Base-by-base conservation (phyloP, 2,797 vertebrate species). In the Valencia hispanica region DNA sequence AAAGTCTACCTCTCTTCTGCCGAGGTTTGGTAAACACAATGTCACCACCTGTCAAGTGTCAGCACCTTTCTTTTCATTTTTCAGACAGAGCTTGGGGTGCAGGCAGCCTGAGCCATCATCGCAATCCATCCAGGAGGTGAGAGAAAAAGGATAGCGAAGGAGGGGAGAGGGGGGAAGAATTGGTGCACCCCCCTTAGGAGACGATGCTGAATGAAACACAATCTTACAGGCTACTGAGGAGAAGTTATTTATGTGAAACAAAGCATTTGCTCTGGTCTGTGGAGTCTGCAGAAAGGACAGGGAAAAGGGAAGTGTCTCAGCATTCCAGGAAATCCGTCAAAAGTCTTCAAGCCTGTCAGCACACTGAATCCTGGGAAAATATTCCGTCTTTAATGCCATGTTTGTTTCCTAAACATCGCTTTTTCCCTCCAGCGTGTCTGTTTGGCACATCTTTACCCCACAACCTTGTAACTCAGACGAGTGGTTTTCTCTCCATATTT, bases 221-320 rank as follows among this genome's bases (percentile, higher is more conserved):
- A 86, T 92, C 81, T 81, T 68, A 76, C 65, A 74, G 83, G 82
- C 79, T 59, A 78, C 84, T 51, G 65, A 83, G 79, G 77, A 78
- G 72, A 89, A 85, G 89, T 86, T 89, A 84, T 86, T 86, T 77
- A 63, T 88, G 77, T 81, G 85, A 87, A 85, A 91, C 88, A 84
- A 84, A 73, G 66, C 81, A 51, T 91, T 92, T 88, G 86, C 88
- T 86, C 34, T 74, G 11, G 32, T 81, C 85, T 65, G 72, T 68
- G 79, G 80, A 81, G 78, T 72, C 72, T 79, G 71, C 76, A 63
- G 43, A 53, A 81, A 74, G 80, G 53, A 18, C 72, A 65, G 30
- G 77, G 32, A 36, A 27, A 61, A 72, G 34, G 65, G 66, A 87
- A 78, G 72, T 15, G 43, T 80, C 81, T 88, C 88, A 86, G 73